phyloP scores from a whole-genome alignment of 2,888 invertebrate genomes.

The Antitype chi region DNA sequence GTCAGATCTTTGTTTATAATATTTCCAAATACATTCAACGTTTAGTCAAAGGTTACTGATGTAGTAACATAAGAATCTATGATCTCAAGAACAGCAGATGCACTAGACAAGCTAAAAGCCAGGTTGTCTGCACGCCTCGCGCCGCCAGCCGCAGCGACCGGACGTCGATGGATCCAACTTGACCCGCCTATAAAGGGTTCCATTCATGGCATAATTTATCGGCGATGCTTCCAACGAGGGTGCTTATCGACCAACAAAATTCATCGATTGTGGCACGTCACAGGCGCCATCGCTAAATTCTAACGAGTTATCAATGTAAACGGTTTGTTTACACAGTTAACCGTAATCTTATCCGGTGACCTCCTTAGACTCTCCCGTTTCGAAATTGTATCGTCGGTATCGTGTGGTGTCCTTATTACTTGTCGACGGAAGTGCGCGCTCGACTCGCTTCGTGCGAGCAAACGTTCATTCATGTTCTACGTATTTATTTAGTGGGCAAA shows the following conservation, averaged over 20 bases:
- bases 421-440: slow-evolving; percentile 86
- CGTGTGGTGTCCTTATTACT: slow-evolving; percentile 86
- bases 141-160: slow-evolving; percentile 43
- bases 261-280: slow-evolving; percentile 80
- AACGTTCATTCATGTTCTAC: slow-evolving; percentile 87
- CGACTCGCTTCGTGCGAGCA: slow-evolving; percentile 77
- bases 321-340: slow-evolving; percentile 90
- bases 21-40: neutral
- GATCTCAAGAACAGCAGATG: slow-evolving; percentile 10
- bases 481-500: slow-evolving; percentile 84
- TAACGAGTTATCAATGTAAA: slow-evolving; percentile 89
- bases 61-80: neutral
- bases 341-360: slow-evolving; percentile 90
- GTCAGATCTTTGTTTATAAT: neutral
- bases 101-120: slow-evolving; percentile 9
- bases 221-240: slow-evolving; percentile 63
- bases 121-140: slow-evolving; percentile 22
- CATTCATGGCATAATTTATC: slow-evolving; percentile 64
- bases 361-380: slow-evolving; percentile 90
- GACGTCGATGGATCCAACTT: slow-evolving; percentile 57
- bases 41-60: neutral
- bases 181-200: slow-evolving; percentile 60
- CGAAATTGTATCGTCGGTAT: slow-evolving; percentile 89
- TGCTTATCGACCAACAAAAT: slow-evolving; percentile 79
- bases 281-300: slow-evolving; percentile 88